A percentile compares a stretch with the other conserved stretches of the same genome.
These are phyloP conservation scores for Polydrusus tereticollis DNA, from an alignment of 2,888 invertebrate genomes.

Conservation along the genomic window DNA sequence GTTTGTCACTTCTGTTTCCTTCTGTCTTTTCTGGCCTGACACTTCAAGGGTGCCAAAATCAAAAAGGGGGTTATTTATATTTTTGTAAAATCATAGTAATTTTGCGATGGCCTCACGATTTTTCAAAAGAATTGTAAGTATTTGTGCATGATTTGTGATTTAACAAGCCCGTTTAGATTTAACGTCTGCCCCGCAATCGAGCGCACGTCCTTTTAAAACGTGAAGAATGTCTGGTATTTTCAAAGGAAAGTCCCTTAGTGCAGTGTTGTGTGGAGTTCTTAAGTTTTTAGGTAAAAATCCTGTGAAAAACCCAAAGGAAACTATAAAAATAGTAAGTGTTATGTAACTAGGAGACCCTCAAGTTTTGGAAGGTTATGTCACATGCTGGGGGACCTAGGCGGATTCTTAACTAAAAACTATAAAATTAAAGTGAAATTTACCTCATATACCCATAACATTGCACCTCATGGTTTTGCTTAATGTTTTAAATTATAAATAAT, in stretches of 20 bases:
- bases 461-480: too few relatives aligned
- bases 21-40: not conserved
- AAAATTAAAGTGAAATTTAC: not conserved
- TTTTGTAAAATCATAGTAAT: slow-evolving; percentile 27
- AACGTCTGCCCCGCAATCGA: slow-evolving; percentile 4
- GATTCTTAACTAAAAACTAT: slow-evolving; percentile 4
- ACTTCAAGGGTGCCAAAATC: slow-evolving; percentile 26
- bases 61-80: slow-evolving; percentile 37
- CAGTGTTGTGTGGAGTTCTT: slow-evolving; percentile 46
- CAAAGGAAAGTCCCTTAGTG: slow-evolving; percentile 42
- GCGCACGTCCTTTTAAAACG: slow-evolving; percentile 18
- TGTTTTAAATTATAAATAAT: too few relatives aligned
- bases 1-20: not conserved
- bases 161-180: not conserved
- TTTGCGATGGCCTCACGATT: slow-evolving; percentile 57
- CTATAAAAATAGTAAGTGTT: slow-evolving; percentile 56
- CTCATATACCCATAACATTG: too few relatives aligned
- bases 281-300: slow-evolving; percentile 43
- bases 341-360: slow-evolving; percentile 52
- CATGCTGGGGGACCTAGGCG: slow-evolving; percentile 47
- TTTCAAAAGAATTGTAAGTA: slow-evolving; percentile 60
- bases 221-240: slow-evolving; percentile 51
- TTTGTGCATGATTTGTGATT: slow-evolving; percentile 6
- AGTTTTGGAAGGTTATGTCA: slow-evolving; percentile 55
- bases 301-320: slow-evolving; percentile 43